Evolutionary conservation across 64 coral and sea anemone species (phyloP).

Genomic region (Pachyseris speciosa): DNA sequence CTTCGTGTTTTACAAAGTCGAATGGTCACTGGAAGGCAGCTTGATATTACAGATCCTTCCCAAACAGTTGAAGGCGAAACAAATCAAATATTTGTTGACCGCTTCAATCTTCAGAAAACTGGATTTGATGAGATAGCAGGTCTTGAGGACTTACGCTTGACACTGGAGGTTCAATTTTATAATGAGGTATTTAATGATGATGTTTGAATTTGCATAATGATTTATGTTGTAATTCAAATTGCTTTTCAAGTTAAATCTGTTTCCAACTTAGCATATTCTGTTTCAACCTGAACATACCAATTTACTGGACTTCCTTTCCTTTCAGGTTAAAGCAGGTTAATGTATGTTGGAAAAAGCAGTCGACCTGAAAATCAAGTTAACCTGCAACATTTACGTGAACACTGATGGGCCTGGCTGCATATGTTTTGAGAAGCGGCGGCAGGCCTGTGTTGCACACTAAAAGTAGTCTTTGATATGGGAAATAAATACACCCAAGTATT

Average conservation of each 20-base stretch:
- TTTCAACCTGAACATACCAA: too few species aligned
- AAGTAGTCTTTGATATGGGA: conserved; percentile 1
- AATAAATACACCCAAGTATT: background rate
- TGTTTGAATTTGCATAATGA: too few species aligned
- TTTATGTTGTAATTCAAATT: too few species aligned
- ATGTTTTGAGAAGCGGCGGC: background rate
- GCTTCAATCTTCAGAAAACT: conserved; percentile 56
- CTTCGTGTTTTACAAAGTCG: conserved; percentile 52
- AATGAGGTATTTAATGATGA: too few species aligned
- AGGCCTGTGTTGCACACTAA: background rate
- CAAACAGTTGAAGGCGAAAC: conserved; percentile 59
- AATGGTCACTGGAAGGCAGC: conserved; percentile 52
- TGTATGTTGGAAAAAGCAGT: too few species aligned
- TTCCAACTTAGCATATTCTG: too few species aligned
- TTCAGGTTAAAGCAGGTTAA: too few species aligned
- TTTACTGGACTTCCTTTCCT: too few species aligned
- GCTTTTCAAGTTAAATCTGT: too few species aligned
- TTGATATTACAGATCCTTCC: conserved; percentile 47
- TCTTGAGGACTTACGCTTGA: background rate
- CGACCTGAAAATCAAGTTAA: too few species aligned
- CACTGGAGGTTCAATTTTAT: background rate
- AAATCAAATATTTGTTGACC: conserved; percentile 65
- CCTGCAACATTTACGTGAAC: background rate
- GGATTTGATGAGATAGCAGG: conserved; percentile 57
- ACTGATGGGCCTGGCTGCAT: background rate